Evolutionary conservation across 2,888 invertebrate genomes (phyloP).

Genomic region (Cephus pygmeus): DNA sequence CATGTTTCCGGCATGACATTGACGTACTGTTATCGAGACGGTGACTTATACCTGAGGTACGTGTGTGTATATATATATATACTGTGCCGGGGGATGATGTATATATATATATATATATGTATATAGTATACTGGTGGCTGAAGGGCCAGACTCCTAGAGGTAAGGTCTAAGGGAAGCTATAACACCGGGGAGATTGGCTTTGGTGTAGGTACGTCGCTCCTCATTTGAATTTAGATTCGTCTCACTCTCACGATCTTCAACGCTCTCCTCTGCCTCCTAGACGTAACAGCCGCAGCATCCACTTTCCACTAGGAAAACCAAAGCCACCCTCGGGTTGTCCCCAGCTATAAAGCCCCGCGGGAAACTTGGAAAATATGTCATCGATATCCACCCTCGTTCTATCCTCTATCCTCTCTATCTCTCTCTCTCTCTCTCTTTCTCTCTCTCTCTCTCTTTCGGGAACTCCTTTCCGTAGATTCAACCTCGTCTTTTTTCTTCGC

Average conservation of each 20-base stretch:
- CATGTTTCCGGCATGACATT: constrained; percentile 37
- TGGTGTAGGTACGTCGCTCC: constrained; percentile 46
- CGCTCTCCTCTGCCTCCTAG: constrained; percentile 12
- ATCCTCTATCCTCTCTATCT: neutral
- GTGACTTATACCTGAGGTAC: neutral
- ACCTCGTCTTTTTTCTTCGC: neutral
- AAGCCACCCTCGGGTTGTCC: constrained; percentile 4
- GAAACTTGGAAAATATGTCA: constrained; percentile 20
- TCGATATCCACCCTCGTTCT: constrained; percentile 15
- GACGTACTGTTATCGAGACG: constrained; percentile 43
- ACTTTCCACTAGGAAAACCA: constrained; percentile 8
- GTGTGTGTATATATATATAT: no score
- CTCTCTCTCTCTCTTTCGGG: neutral
- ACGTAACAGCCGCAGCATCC: neutral
- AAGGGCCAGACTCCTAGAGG: neutral
- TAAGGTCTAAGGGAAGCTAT: constrained; percentile 36
- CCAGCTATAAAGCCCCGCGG: constrained; percentile 7
- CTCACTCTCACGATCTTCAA: constrained; percentile 30
- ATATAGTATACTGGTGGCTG: neutral
- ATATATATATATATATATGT: neutral
- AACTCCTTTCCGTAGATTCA: neutral
- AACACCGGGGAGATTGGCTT: constrained; percentile 54
- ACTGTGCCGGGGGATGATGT: neutral
- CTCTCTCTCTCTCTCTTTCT: neutral
- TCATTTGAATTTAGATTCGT: constrained; percentile 63